phyloP scores from a whole-genome alignment of 1,140 invertebrate genomes.

The Drosophila sucinea region DNA sequence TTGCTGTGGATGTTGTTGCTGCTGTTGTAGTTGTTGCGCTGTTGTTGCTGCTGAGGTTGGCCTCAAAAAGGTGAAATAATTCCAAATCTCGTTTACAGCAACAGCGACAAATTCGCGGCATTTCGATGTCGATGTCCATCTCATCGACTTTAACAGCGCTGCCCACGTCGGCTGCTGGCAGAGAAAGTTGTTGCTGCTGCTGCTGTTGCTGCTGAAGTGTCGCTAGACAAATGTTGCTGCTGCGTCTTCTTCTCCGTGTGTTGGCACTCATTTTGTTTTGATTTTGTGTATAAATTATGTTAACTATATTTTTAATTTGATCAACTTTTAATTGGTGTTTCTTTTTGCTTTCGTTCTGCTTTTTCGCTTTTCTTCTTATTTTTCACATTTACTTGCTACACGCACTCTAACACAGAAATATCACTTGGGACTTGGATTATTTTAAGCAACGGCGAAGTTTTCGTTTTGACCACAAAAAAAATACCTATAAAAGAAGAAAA shows the following conservation, averaged over 20 bases:
- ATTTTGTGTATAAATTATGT: slow-evolving; percentile 22
- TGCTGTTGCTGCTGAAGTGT: slow-evolving; percentile 19
- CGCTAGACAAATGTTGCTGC: slow-evolving; percentile 15
- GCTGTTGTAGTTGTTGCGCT: slow-evolving; percentile 12
- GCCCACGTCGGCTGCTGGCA: slow-evolving; percentile 17
- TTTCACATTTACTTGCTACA: slow-evolving; percentile 43
- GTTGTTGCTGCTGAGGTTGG: slow-evolving; percentile 22
- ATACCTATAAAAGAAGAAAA: slow-evolving; percentile 64
- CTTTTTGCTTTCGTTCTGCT: slow-evolving; percentile 31
- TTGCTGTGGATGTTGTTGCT: slow-evolving; percentile 1
- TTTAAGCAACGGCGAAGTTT: slow-evolving; percentile 41
- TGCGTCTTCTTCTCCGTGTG: slow-evolving; percentile 33
- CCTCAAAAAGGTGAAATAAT: slow-evolving; percentile 59
- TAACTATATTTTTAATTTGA: slow-evolving; percentile 13
- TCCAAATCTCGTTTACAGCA: slow-evolving; percentile 65
- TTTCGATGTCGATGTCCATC: slow-evolving; percentile 28
- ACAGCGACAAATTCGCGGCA: slow-evolving; percentile 64
- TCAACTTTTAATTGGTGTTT: neutral
- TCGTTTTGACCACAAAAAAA: slow-evolving; percentile 61
- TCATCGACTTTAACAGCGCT: slow-evolving; percentile 21
- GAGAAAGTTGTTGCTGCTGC: slow-evolving; percentile 40
- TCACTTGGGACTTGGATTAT: slow-evolving; percentile 8
- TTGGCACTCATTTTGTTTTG: slow-evolving; percentile 62
- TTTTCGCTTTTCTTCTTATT: slow-evolving; percentile 27
- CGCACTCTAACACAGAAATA: slow-evolving; percentile 42